Base-by-base conservation (phyloP, 37 sponge, comb jelly and placozoan species). In the Bolinopsis microptera region DNA sequence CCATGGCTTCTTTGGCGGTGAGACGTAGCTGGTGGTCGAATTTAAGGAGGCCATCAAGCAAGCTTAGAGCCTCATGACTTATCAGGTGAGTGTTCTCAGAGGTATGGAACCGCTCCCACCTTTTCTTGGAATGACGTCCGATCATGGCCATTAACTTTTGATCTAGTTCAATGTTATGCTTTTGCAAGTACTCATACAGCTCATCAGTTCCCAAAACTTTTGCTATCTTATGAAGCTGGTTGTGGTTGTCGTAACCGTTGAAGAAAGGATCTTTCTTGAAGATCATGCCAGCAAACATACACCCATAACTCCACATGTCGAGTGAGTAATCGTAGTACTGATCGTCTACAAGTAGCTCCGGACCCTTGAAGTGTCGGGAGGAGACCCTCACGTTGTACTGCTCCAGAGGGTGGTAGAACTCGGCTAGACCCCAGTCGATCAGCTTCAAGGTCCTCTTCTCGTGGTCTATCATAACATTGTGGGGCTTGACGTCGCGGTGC, bases 401-500 rank as follows among this genome's bases (percentile, higher is more conserved):
- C n/a, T 86, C 90, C 0, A 86, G 90, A 36, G 90, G 90, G 31
- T 86, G 90, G 90, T 86, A 86, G 31, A 86, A 86, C 90, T 86
- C 90, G 3, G 90, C 90, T 8, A 86, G 61, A 23, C 90, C 90
- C 90, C 90, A 86, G 90, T 86, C 90, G 2, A 86, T 86, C 90
- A 86, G 61, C 61, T 41, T 86, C 38, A 86, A 48, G 27, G 90
- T 86, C 61, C 61, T 28, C 90, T 86, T 86, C 90, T 86, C 61
- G 28, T 86, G 90, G 61, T 86, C 90, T 30, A 86, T 86, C 41
- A 86, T 41, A 28, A 86, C 90, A 27, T 86, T 86, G 31, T 86
- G 90, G 1, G 90, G 90, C 61, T 86, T 86, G 25, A 86, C 90
- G 30, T 86, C 90, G 0, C 90, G 41, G 61, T 86, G 90, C 90